Evolutionary conservation across 2,113 vertebrate genomes (phyloP).

Genomic region (Morone chrysops): DNA sequence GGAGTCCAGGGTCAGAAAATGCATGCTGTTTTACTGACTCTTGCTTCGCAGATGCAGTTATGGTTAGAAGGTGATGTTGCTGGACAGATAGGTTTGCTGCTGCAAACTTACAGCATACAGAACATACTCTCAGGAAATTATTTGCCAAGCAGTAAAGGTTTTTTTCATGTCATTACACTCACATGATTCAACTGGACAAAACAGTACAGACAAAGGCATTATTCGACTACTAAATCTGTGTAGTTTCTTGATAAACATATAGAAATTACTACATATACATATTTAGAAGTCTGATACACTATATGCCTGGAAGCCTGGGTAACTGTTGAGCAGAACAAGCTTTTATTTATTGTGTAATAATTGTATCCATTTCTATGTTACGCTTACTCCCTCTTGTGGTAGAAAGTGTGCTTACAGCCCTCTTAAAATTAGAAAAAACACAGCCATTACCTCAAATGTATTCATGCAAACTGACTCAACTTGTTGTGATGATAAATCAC

Average conservation of each 20-base stretch:
- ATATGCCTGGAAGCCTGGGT: not conserved
- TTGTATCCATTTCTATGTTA: not conserved
- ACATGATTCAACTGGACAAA: no score
- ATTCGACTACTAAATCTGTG: not conserved
- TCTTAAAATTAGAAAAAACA: not conserved
- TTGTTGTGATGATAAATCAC: not conserved
- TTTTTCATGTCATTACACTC: not conserved
- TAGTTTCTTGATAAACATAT: not conserved
- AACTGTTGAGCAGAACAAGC: not conserved
- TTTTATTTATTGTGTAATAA: no score
- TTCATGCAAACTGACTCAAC: not conserved
- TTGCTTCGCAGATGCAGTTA: not conserved
- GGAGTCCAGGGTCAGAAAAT: not conserved
- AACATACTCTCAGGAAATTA: not conserved
- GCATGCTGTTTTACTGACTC: not conserved
- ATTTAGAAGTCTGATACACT: not conserved
- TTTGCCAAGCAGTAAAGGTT: not conserved
- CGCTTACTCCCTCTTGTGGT: constrained; percentile 61
- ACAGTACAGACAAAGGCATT: no score
- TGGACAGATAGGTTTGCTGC: not conserved
- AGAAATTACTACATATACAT: not conserved
- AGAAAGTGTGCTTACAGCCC: not conserved
- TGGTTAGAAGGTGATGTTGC: not conserved
- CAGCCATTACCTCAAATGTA: not conserved
- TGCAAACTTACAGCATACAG: not conserved